Base-by-base conservation (phyloP, 2,797 vertebrate genomes). In the Helostoma temminkii region DNA sequence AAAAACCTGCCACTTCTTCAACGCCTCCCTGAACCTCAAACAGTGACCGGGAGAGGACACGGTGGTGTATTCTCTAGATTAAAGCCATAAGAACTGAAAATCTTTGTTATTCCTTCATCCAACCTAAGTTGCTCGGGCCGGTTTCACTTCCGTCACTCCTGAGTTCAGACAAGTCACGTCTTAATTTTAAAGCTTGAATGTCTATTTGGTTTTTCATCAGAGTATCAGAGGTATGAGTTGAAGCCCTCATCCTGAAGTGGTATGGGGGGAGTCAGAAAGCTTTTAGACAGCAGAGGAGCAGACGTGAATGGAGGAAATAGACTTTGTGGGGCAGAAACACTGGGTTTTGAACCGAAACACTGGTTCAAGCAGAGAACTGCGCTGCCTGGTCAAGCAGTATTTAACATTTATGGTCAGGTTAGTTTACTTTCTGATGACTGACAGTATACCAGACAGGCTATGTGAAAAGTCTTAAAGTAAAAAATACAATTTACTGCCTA, bases 131-230 rank as follows among this genome's bases (percentile, higher is more conserved):
- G 36, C 65, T 52, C 71, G 80, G 71, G 76, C 66, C 71, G 64
- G 71, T 74, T 77, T 85, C 67, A 76, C 66, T 66, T 76, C 72
- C 79, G 76, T 80, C 86, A 36, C 87, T 89, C 90, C 92, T 88
- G 91, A 92, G 91, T 91, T 87, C 75, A 83, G 82, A 86, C 84
- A 76, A 66, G 72, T 84, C 81, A 48, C 30, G 34, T 82, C 71
- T 68, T 77, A 46, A 69, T 61, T 50, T 89, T 93, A 92, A 93
- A 93, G 90, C 88, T 89, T 89, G 88, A 87, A 80, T 37, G 82
- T 92, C 78, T 93, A 90, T 94, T 94, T 94, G 93, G 92, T 93
- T 93, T 92, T 89, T 90, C 78, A 84, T 91, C 81, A 82, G 88
- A 78, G 86, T 76, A 76, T 88, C 85, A 91, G 92, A 94, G 90